Percentiles rank a stretch among this genome's conserved stretches.
Conservation (phyloP, 2,888 invertebrate genomes). For the Noctua fimbriata region DNA sequence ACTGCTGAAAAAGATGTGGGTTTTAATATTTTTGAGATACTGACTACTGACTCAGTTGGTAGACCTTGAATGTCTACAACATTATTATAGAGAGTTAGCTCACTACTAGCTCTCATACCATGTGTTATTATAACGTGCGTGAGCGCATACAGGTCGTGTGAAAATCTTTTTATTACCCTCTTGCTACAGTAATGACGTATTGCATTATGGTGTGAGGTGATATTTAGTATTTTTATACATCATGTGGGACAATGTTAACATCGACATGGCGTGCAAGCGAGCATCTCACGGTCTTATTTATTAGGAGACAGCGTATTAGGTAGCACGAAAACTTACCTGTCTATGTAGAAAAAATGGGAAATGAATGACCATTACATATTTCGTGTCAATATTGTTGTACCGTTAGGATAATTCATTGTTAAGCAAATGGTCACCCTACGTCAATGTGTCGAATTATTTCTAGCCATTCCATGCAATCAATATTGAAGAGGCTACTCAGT, state of each 20-base stretch:
- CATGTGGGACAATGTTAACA: conserved; percentile 49
- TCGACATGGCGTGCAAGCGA: conserved; percentile 32
- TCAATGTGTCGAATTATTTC: background rate
- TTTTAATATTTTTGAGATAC: background rate
- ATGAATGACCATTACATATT: background rate
- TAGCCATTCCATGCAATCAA: background rate
- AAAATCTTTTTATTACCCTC: conserved; percentile 58
- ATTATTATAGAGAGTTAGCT: conserved; percentile 44
- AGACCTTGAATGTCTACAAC: conserved; percentile 6
- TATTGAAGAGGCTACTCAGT: background rate
- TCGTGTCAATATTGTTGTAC: background rate
- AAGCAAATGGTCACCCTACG: too few species aligned
- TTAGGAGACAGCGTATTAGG: background rate
- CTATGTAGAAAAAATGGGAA: background rate
- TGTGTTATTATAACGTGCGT: conserved; percentile 38
- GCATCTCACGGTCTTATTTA: conserved; percentile 45
- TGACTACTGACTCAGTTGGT: background rate
- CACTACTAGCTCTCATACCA: conserved; percentile 45
- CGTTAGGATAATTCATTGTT: background rate
- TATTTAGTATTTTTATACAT: conserved; percentile 56
- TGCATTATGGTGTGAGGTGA: conserved; percentile 48
- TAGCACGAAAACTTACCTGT: background rate
- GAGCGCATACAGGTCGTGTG: conserved; percentile 57
- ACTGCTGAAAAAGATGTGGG: background rate
- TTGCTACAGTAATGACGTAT: conserved; percentile 54